Base-by-base conservation (phyloP, 2,888 invertebrate species). In the Tenodera sinensis region DNA sequence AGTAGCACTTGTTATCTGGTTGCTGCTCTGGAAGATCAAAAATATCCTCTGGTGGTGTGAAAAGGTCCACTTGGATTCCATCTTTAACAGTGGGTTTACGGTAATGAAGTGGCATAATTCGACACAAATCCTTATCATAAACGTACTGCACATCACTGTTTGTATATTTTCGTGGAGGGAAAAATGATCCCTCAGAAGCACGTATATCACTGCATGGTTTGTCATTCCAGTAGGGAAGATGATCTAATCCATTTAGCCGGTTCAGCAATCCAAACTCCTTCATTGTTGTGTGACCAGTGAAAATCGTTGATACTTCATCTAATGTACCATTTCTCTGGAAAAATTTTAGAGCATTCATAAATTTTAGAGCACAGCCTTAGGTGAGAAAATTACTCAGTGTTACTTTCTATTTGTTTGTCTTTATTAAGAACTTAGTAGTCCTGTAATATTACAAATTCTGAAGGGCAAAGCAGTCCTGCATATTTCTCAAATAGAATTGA, bases 61-160 rank as follows among this genome's bases (percentile, higher is more conserved):
- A 98, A 1, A 96, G 92, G 90, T 96, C 97, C 0, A 96, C 96
- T 82, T 88, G 90, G 85, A 93, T 92, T 95, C 96, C 96, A 92
- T 97, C 96, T 93, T 97, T 97, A 86, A 95, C 94, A 0, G 96
- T 95, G 84, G 96, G 95, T 47, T 95, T 94, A 28, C 96, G 94
- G 92, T 97, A 97, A 91, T 96, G 94, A 90, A 98, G 93, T 0
- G 97, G 97, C 91, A 97, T 93, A 1, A 96, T 96, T 90, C 98
- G 95, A 92, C 98, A 98, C 84, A 98, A 93, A 92, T 98, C 98
- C 92, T 97, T 97, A 92, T 98, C 97, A 93, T 97, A 98, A 0
- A 98, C 93, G 91, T 97, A 95, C 27, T 97, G 95, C 1, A 95
- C 93, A 92, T 97, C 96, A 0, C 95, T 94, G 89, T 96, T 95